Base-by-base conservation (phyloP, 2,797 vertebrate genomes). In the Cynopterus sphinx region DNA sequence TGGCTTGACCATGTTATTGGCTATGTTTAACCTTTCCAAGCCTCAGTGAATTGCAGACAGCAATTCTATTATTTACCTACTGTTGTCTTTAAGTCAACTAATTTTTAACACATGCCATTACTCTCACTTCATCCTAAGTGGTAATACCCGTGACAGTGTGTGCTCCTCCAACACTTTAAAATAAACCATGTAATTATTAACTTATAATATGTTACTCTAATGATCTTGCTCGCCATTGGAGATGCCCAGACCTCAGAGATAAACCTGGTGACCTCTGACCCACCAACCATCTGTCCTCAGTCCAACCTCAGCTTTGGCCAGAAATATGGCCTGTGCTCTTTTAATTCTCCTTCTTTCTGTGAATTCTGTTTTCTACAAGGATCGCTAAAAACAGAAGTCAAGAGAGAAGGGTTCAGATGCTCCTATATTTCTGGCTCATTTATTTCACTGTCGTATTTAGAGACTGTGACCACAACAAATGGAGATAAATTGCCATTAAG, bases 311-410 rank as follows among this genome's bases (percentile, higher is more conserved):
- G 41, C 36, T 28, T 24, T 3, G 31, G 61, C 51, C 19, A 31
- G 31, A 67, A 53, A 31, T 0, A 11, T 46, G 49, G 36, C 82
- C 49, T 2, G 3, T 9, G 55, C 16, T 46, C 46, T 51, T 43
- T 46, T 26, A 28, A 43, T 24, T 31, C 31, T 57, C 26, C 9
- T 67, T 73, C 61, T 53, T 55, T 63, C 5, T 61, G 49, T 55
- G 36, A n/a, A 59, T 63, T 94, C 12, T 63, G 49, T 33, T 84
- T 97, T 93, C 28, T 67, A 51, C 36, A 87, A 92, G 67, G 78
- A 87, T 21, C 16, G 12, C 49, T 55, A 75, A 83, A 68, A 68
- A 68, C 1, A 11, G 53, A 91, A 68, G 36, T 61, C 9, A 70
- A 71, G 53, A 81, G 26, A 46, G n/a, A 61, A 65, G 39, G 59